Evolutionary conservation across 2,888 invertebrate species (phyloP), one percentile per base, ranked within the genome.

Genomic region (Dinocampus coccinellae): DNA sequence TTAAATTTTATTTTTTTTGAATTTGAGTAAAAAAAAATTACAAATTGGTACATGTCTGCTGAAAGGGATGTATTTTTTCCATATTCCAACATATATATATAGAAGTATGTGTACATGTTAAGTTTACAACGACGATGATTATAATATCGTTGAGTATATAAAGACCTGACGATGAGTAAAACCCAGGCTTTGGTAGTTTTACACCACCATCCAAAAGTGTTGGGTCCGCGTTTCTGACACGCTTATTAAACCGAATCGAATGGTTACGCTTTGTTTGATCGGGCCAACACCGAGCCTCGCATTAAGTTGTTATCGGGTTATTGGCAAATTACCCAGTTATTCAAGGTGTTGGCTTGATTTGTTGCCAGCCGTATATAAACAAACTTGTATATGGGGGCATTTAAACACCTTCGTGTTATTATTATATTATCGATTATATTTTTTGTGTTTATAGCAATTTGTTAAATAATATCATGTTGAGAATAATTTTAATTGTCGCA

Each of bases 221-320:
- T 39, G 63, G 52, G 65, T 52, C 72, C 26, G 69, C 47, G 16
- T 47, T 47, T 57, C 61, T 55, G 57, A 62, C 70, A 68, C 68
- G 69, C 71, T 83, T 79, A 81, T 83, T 83, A 79, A 47, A 77
- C 73, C 71, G 79, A 82, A 84, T 84, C 82, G 80, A 83, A 82
- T 80, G 80, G 81, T 84, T 82, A 81, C 78, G 78, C 78, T 83
- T 84, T 83, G 83, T 83, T 84, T 84, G 84, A 84, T 83, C 84
- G 83, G 79, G 75, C 71, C 69, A 72, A 75, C 73, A 80, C 79
- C 76, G 78, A 83, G 82, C 82, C 81, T 78, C 77, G 79, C 83
- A 85, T 85, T 85, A 85, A 83, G 85, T 84, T 82, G 83, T 85
- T 85, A 85, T 78, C 79, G 78, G 66, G 57, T 69, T 71, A 83